phyloP scores from a whole-genome alignment of 2,113 vertebrate genomes.

The Sander lucioperca region DNA sequence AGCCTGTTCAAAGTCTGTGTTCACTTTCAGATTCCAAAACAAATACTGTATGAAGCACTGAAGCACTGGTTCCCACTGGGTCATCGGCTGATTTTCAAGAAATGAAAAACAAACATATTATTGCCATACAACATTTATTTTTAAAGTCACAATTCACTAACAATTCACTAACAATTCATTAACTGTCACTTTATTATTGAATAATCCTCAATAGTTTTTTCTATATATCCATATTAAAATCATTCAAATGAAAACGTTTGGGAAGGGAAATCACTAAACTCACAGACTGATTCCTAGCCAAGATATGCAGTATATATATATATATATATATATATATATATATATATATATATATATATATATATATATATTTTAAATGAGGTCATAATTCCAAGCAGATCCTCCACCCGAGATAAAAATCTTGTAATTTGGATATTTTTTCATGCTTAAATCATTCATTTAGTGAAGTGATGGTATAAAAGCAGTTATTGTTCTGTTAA shows the following conservation, averaged over 20 bases:
- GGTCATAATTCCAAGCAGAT: neutral
- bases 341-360: too few species aligned
- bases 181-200: neutral
- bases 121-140: neutral
- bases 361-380: too few species aligned
- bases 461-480: too few species aligned
- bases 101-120: neutral
- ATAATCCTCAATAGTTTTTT: neutral
- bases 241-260: too few species aligned
- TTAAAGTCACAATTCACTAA: too few species aligned
- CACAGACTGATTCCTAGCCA: neutral
- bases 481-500: too few species aligned
- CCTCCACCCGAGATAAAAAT: neutral
- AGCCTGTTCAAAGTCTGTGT: constrained; percentile 6
- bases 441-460: too few species aligned
- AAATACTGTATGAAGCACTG: neutral
- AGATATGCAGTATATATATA: too few species aligned
- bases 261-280: neutral
- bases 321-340: too few species aligned
- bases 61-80: neutral
- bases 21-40: neutral
- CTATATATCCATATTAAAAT: neutral
- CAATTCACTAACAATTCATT: too few species aligned
- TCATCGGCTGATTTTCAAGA: too few species aligned
- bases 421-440: too few species aligned